Conservation (phyloP, 1,140 invertebrate genomes). For the Elymnias hypermnestra region DNA sequence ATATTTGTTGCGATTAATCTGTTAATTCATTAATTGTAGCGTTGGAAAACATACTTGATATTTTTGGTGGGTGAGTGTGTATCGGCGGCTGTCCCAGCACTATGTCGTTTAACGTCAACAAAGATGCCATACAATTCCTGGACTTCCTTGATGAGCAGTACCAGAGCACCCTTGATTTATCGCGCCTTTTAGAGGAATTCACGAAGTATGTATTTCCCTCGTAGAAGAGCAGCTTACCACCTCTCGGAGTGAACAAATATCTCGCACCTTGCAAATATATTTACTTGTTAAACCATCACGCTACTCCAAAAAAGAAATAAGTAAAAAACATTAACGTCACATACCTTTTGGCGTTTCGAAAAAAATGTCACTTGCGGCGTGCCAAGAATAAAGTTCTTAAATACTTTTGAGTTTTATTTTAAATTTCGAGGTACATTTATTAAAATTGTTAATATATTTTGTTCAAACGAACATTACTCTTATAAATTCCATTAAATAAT, state of each 20-base stretch:
- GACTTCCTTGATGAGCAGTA: constrained; percentile 58
- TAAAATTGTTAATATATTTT: no score
- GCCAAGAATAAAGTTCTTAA: neutral
- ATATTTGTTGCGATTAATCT: neutral
- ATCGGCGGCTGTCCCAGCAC: constrained; percentile 42
- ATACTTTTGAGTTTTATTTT: no score
- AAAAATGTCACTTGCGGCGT: constrained; percentile 4
- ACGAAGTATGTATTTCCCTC: constrained; percentile 55
- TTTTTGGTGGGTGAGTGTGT: constrained; percentile 53
- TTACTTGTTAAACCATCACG: constrained; percentile 15
- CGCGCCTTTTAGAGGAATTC: constrained; percentile 41
- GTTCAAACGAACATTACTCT: no score
- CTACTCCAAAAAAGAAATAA: neutral
- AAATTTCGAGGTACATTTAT: no score
- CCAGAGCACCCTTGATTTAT: constrained; percentile 42
- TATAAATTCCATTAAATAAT: no score
- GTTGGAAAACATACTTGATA: constrained; percentile 30
- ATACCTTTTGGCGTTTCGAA: neutral
- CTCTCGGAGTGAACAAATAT: constrained; percentile 41
- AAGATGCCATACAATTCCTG: constrained; percentile 42
- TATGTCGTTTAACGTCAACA: constrained; percentile 42
- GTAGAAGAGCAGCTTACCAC: constrained; percentile 46
- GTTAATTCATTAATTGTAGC: constrained; percentile 7
- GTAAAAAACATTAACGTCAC: constrained; percentile 13
- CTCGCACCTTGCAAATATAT: constrained; percentile 35